Evolutionary conservation across 2,113 vertebrate genomes (phyloP).

Genomic region (Edolisoma coerulescens): DNA sequence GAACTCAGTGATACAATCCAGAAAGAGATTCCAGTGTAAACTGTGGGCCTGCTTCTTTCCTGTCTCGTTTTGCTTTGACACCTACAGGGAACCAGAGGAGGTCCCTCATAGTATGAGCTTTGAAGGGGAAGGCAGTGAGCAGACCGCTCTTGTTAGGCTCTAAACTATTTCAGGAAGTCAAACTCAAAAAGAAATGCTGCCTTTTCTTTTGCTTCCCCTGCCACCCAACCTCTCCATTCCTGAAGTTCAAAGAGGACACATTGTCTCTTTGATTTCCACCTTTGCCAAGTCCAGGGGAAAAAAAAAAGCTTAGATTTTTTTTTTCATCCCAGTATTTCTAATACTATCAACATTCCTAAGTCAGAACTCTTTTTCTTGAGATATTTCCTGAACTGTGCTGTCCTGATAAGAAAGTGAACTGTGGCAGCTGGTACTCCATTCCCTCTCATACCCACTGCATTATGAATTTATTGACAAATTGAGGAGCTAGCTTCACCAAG

Average conservation of each 20-base stretch:
- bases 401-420: background rate
- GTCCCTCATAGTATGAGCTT: background rate
- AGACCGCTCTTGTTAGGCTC: background rate
- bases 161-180: background rate
- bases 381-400: background rate
- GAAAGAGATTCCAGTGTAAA: background rate
- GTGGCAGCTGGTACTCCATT: background rate
- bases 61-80: background rate
- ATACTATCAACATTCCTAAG: background rate
- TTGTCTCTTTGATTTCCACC: background rate
- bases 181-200: background rate
- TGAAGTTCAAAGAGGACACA: background rate
- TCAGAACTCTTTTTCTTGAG: background rate
- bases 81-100: background rate
- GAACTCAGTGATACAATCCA: background rate
- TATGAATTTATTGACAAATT: background rate
- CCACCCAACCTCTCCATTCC: background rate
- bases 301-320: background rate
- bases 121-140: background rate
- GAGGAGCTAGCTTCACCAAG: background rate
- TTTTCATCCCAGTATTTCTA: background rate
- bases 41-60: background rate
- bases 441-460: background rate
- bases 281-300: background rate
- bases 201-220: background rate